A percentile compares a stretch with the other conserved stretches of the same genome.
Evolutionary conservation across 2,113 vertebrate species (phyloP).

Genomic region (Lutjanus erythropterus): DNA sequence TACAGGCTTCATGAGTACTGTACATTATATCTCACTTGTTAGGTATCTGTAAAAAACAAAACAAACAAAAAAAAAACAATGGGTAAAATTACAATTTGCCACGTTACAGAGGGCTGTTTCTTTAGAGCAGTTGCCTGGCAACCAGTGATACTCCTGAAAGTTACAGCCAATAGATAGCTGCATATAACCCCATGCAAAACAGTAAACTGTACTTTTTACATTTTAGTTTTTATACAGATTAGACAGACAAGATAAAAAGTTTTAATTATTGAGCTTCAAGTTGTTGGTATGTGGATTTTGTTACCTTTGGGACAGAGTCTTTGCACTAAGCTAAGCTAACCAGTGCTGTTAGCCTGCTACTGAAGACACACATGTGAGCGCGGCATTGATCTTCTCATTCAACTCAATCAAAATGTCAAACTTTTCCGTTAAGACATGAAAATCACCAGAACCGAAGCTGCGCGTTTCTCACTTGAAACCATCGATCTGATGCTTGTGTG

Average conservation of each 20-base stretch:
- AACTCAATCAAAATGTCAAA: slow-evolving; percentile 15
- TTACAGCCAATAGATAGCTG: too few species aligned
- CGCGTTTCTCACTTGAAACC: slow-evolving; percentile 37
- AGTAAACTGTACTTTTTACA: not conserved
- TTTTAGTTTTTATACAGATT: not conserved
- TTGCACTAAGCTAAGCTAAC: not conserved
- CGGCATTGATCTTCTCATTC: slow-evolving; percentile 2
- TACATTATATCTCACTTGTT: too few species aligned
- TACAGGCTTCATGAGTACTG: too few species aligned
- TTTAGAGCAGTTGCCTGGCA: too few species aligned
- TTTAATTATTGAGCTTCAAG: not conserved
- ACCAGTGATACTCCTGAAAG: too few species aligned
- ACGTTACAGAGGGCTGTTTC: too few species aligned
- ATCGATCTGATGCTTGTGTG: slow-evolving; percentile 54
- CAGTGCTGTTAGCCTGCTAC: not conserved
- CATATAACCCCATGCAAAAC: too few species aligned
- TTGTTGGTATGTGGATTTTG: too few species aligned
- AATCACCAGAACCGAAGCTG: slow-evolving; percentile 15
- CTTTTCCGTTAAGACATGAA: slow-evolving; percentile 25
- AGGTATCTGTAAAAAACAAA: too few species aligned
- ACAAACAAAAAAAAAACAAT: too few species aligned
- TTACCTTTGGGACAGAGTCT: not conserved
- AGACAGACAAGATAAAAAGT: not conserved
- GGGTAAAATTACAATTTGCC: too few species aligned
- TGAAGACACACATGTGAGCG: not conserved